Evolutionary conservation across 2,797 vertebrate genomes (phyloP).

Genomic region (Antrozous pallidus): DNA sequence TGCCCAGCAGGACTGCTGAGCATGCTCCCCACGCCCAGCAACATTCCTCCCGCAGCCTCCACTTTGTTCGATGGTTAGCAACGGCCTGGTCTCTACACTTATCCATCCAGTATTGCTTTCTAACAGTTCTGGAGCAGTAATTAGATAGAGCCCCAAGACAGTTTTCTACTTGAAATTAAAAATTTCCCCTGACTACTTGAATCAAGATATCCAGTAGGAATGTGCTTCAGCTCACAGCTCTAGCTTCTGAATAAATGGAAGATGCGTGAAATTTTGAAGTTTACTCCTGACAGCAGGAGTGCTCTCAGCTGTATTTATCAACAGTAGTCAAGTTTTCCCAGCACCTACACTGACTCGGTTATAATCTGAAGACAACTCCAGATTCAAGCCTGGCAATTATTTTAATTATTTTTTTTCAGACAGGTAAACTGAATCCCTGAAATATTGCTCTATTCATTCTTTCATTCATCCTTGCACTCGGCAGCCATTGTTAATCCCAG

Average conservation of each 20-base stretch:
- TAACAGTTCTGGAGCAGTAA: background rate
- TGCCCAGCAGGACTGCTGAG: background rate
- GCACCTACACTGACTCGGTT: background rate
- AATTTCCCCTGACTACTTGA: background rate
- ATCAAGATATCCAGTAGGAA: background rate
- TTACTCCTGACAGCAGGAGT: background rate
- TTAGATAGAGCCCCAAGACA: background rate
- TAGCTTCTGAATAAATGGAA: background rate
- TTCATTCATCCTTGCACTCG: background rate
- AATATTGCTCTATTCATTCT: background rate
- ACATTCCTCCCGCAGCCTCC: background rate
- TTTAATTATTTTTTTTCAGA: background rate
- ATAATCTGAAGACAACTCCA: background rate
- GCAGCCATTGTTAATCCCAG: background rate
- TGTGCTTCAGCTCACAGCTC: background rate
- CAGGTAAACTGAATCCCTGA: background rate
- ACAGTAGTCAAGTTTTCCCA: background rate
- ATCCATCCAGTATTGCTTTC: background rate
- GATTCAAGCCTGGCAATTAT: background rate
- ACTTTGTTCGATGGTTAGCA: background rate
- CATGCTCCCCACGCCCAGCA: background rate
- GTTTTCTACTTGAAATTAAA: conserved; percentile 2
- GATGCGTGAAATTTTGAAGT: background rate
- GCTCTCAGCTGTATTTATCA: background rate
- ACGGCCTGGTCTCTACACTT: background rate